A percentile compares a stretch with the other conserved stretches of the same genome.
Conservation (phyloP, 2,797 vertebrate genomes). For the Iguana delicatissima region DNA sequence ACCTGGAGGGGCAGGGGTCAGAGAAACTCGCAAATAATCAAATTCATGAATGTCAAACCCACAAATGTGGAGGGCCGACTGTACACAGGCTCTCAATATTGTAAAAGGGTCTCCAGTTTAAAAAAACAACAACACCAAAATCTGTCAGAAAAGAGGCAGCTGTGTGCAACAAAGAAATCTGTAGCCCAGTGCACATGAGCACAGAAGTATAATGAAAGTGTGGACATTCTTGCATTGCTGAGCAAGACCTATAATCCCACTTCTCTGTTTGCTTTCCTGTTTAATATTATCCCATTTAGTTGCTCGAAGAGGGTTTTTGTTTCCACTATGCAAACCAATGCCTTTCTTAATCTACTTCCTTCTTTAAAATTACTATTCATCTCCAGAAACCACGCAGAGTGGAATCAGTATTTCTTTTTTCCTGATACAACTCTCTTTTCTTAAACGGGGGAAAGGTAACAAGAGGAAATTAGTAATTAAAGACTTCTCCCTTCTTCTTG, state of each 20-base stretch:
- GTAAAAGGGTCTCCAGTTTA: too few species aligned
- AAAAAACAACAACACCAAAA: neutral
- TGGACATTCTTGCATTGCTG: too few species aligned
- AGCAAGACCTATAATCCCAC: neutral
- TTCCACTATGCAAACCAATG: neutral
- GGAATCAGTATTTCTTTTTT: neutral
- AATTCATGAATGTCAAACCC: too few species aligned
- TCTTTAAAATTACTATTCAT: neutral
- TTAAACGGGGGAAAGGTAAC: neutral
- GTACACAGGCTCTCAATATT: too few species aligned
- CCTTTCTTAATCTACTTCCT: neutral
- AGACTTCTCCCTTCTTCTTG: neutral
- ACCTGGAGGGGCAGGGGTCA: too few species aligned
- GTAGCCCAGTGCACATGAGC: neutral
- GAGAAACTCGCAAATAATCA: too few species aligned
- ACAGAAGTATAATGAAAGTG: neutral
- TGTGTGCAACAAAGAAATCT: neutral
- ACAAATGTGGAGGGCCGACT: too few species aligned
- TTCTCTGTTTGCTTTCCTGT: neutral
- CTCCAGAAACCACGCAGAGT: neutral
- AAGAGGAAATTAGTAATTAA: slow-evolving; percentile 22
- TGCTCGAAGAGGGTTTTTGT: neutral
- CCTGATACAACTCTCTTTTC: too few species aligned
- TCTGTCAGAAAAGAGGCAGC: neutral
- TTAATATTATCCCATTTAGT: neutral